Evolutionary conservation across 2,797 vertebrate species (phyloP).

Genomic region (Halcyon smyrnensis): DNA sequence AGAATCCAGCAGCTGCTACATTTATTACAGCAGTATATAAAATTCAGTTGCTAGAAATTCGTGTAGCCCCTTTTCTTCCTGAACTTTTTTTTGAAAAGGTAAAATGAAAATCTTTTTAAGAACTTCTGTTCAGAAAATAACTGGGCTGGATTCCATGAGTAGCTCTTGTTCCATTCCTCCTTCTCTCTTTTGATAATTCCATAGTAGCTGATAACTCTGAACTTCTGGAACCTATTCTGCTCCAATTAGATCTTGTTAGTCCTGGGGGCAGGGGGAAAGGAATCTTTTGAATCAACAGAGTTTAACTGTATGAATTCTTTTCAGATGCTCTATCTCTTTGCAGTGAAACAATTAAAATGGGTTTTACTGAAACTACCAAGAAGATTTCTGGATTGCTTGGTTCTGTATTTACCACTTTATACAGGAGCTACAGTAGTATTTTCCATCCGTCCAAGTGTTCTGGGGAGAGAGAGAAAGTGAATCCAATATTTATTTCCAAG

Average conservation of each 20-base stretch:
- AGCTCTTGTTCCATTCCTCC: background rate
- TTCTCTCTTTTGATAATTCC: background rate
- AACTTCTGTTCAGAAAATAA: background rate
- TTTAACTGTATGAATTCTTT: slow-evolving; percentile 17
- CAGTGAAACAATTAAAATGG: slow-evolving; percentile 36
- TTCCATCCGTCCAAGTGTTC: slow-evolving; percentile 63
- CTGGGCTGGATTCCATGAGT: background rate
- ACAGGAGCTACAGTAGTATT: slow-evolving; percentile 32
- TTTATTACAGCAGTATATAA: background rate
- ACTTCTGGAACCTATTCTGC: background rate
- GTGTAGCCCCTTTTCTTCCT: background rate
- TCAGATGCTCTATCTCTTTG: background rate
- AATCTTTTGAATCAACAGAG: background rate
- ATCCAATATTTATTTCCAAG: slow-evolving; percentile 71
- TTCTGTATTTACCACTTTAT: slow-evolving; percentile 52
- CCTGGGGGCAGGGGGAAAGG: background rate
- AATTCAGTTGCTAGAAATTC: background rate
- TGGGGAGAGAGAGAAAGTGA: slow-evolving; percentile 27
- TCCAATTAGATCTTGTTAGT: background rate
- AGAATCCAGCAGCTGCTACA: background rate
- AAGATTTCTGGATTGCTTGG: background rate
- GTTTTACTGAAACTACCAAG: slow-evolving; percentile 31
- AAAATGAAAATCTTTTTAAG: background rate
- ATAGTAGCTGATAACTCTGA: background rate
- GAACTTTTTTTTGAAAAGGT: background rate